Evolutionary conservation across 2,888 invertebrate species (phyloP), one percentile per base, ranked within the genome.

Genomic region (Dicycla oo): DNA sequence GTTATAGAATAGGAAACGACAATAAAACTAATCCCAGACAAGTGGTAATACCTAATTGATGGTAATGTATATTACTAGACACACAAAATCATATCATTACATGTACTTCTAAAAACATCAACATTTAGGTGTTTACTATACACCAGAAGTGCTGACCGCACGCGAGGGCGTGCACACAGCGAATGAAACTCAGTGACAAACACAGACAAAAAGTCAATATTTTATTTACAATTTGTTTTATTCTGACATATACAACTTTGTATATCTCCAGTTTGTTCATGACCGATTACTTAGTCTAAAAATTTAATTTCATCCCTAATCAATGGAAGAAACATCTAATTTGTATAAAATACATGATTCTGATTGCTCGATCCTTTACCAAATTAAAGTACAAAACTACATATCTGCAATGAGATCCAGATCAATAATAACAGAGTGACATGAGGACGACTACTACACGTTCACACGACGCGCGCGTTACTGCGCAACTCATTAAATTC

Each of bases 341-440:
- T 92, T 90, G 93, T 95, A 95, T 89, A 95, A 95, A 95, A 95
- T 94, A 95, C 95, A 95, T 95, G 95, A 95, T 95, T 95, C 92
- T 90, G 93, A 89, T 94, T 91, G 89, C 88, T 92, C 91, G 91
- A 91, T 91, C 87, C 88, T 90, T 92, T 91, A 92, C 90, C 91
- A 93, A 94, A 93, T 92, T 88, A 92, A 90, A 91, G 92, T 94
- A 94, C 91, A 94, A 94, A 94, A 93, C 94, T 93, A 94, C 94
- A 94, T 92, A 92, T 93, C 91, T 93, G 94, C 88, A 88, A 90
- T 93, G 95, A 95, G 95, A 95, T 95, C 95, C 94, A 93, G 92
- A 93, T 92, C 92, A 92, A 69, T 53, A 86, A 89, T 87, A 87
- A 82, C 89, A 87, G 85, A n/a, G n/a, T n/a, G n/a, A n/a, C n/a